Evolutionary conservation across 2,797 vertebrate species (phyloP), one percentile per base, ranked within the genome.

Genomic region (Silurus aristotelis): DNA sequence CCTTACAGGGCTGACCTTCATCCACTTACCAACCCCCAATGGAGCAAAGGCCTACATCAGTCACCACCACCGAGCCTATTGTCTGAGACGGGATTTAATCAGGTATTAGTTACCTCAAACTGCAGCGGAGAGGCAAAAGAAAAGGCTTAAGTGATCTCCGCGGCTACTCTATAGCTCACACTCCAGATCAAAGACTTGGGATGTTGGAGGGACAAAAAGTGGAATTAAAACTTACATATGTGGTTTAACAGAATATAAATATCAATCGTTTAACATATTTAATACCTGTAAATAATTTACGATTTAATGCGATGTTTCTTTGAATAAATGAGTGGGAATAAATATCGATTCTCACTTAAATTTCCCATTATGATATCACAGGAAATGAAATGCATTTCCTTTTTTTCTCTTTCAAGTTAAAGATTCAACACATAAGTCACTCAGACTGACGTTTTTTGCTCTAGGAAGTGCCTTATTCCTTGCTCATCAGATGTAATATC

Each of bases 1-100:
- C 96, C 97, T 99, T 98, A 99, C 97, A 97, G 95, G 96, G 95
- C 96, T 96, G 94, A 96, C 97, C 97, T 96, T 96, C 95, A 96
- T 95, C 96, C 96, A 95, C 95, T 96, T 96, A 95, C 95, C 96
- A 96, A 95, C 95, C 96, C 96, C 94, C 61, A 84, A 15, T 89
- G 94, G 93, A 96, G 95, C 96, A 95, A 93, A 88, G 95, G 96
- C 96, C 86, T 96, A 96, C 96, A 98, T 97, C 96, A 97, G 97
- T 97, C 95, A 96, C 95, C 94, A 95, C 95, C 95, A 94, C 81
- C 19, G 92, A 95, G 96, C 95, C 96, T 96, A 95, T 96, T 94
- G 96, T 95, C 92, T 94, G 95, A 95, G 95, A 94, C 94, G 90
- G 89, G 94, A 95, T 95, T 96, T 97, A 98, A 98, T 98, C 97